Evolutionary conservation across 2,113 vertebrate genomes (phyloP).

Genomic region (Chrysochloris asiatica): DNA sequence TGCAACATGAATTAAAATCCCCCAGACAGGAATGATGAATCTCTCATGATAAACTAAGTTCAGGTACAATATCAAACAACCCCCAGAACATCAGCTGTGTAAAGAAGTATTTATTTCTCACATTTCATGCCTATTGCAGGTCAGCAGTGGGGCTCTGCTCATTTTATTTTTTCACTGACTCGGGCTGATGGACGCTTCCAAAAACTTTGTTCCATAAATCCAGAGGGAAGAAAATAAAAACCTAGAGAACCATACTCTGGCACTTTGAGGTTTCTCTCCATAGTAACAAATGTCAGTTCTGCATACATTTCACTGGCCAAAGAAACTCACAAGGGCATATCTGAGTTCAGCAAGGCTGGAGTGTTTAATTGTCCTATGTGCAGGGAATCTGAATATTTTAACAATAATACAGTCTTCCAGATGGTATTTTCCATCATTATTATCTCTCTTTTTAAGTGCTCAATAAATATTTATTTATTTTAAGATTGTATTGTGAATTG

Average conservation of each 20-base stretch:
- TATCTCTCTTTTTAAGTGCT: neutral
- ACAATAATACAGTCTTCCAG: neutral
- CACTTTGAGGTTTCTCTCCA: constrained; percentile 4
- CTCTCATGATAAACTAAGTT: neutral
- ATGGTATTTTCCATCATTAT: neutral
- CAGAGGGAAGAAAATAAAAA: neutral
- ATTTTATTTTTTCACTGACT: neutral
- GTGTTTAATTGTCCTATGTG: neutral
- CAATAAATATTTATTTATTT: too few relatives aligned
- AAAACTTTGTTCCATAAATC: neutral
- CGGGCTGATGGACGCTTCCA: neutral
- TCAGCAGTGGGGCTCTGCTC: neutral
- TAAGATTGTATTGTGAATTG: too few relatives aligned
- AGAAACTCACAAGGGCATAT: neutral
- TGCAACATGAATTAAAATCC: constrained; percentile 10
- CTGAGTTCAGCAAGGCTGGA: neutral
- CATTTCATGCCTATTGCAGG: neutral
- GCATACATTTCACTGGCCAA: neutral
- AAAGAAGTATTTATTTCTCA: constrained; percentile 23
- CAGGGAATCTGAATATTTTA: neutral
- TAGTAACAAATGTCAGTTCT: neutral
- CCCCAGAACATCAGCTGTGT: neutral
- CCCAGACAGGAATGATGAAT: neutral
- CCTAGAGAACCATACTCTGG: neutral
- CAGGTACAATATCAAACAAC: neutral